A percentile compares a stretch with the other conserved stretches of the same genome.
Conservation (phyloP, 1,140 invertebrate species). For the Conopomorpha cramerella region DNA sequence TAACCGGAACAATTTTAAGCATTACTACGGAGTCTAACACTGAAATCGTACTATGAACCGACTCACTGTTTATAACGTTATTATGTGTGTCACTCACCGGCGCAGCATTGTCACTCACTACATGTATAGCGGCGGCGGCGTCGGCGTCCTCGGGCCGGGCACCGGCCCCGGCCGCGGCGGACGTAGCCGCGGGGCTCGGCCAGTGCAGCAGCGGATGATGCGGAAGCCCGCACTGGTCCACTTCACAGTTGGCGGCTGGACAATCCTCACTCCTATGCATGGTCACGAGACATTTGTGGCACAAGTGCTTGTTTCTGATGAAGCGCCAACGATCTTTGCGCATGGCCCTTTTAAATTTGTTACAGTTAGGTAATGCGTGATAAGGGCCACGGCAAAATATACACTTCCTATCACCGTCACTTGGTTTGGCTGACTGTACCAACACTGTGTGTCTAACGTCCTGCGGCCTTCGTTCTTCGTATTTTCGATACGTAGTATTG, state of each 20-base stretch:
- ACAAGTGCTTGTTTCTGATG: neutral
- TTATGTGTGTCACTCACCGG: no score
- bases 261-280: neutral
- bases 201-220: slow-evolving; percentile 6
- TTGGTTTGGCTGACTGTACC: no score
- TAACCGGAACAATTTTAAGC: no score
- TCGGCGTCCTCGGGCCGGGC: no score
- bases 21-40: no score
- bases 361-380: neutral
- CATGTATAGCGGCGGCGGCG: no score
- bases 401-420: no score
- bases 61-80: no score
- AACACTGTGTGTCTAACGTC: neutral
- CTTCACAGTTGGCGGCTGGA: slow-evolving; percentile 1
- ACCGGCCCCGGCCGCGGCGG: no score
- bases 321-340: slow-evolving; percentile 4
- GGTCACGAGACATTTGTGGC: neutral
- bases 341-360: slow-evolving; percentile 2
- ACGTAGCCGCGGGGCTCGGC: no score
- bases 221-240: slow-evolving; percentile 3
- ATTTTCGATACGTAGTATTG: neutral
- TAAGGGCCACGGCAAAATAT: neutral
- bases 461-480: neutral
- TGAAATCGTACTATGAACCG: no score
- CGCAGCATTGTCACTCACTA: no score